Percentiles rank a stretch among this genome's conserved stretches.
Evolutionary conservation across 2,113 vertebrate species (phyloP).

Genomic region (Corydoras maculifer): DNA sequence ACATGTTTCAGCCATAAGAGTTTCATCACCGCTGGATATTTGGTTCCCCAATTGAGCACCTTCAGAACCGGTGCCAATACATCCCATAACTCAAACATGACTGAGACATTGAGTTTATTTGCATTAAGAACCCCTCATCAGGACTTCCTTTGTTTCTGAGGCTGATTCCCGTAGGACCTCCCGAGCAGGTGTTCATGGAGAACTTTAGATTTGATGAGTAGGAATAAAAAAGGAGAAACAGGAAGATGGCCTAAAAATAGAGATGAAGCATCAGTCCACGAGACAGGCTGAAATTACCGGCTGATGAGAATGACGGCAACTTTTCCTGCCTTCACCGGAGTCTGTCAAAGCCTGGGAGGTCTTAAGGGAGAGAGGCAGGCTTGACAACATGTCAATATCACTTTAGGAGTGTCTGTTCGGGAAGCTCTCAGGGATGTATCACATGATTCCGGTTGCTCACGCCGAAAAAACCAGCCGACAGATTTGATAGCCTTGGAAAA

Average conservation of each 20-base stretch:
- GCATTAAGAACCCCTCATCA: constrained; percentile 32
- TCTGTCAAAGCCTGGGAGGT: constrained; percentile 64
- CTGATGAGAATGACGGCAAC: constrained; percentile 54
- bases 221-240: constrained; percentile 44
- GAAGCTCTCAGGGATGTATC: constrained; percentile 69
- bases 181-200: constrained; percentile 61
- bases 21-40: background rate
- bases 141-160: constrained; percentile 26
- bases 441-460: constrained; percentile 53
- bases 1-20: too few species aligned
- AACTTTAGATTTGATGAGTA: constrained; percentile 60
- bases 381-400: constrained; percentile 76
- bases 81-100: constrained; percentile 11
- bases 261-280: constrained; percentile 59
- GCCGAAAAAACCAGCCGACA: constrained; percentile 47
- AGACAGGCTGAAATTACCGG: constrained; percentile 66
- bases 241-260: constrained; percentile 62
- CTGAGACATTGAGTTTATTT: constrained; percentile 24
- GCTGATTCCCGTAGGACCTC: constrained; percentile 54
- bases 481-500: constrained; percentile 55
- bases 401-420: constrained; percentile 62
- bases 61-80: constrained; percentile 17
- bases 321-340: constrained; percentile 59
- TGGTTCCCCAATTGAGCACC: background rate
- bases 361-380: constrained; percentile 61